Conservation (phyloP, 2,113 vertebrate genomes). For the Nettapus auritus region DNA sequence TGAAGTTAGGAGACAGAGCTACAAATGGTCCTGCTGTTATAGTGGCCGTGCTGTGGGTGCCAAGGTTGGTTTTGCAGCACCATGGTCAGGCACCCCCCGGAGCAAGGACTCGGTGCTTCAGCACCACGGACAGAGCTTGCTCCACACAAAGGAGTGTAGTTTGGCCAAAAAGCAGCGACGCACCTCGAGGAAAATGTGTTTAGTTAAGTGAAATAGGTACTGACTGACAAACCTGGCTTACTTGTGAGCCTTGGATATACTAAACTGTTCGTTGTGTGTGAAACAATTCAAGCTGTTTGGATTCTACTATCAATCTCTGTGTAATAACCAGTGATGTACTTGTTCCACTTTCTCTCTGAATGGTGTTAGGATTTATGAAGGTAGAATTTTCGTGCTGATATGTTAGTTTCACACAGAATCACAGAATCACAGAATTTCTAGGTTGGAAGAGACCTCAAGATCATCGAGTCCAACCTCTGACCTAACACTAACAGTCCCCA, state of each 20-base stretch:
- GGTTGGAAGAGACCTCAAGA: no score
- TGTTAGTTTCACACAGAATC: no score
- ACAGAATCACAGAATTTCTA: no score
- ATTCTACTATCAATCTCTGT: not conserved
- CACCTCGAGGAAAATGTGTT: fast-evolving
- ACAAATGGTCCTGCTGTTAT: fast-evolving
- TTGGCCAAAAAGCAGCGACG: fast-evolving
- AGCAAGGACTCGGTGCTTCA: fast-evolving
- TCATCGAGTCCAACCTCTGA: no score
- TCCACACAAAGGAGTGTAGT: fast-evolving
- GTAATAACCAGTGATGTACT: not conserved
- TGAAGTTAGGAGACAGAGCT: not conserved
- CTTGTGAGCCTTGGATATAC: not conserved
- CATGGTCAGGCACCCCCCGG: not conserved
- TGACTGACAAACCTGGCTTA: not conserved
- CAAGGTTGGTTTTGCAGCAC: not conserved
- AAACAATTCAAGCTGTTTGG: not conserved
- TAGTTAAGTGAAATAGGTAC: not conserved
- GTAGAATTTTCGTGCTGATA: not conserved
- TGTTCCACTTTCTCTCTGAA: not conserved
- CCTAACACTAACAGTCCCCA: no score
- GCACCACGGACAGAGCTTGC: not conserved
- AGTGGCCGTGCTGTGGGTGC: fast-evolving
- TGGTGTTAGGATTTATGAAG: not conserved
- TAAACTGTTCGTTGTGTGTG: not conserved